These are phyloP conservation scores for Noctua pronuba DNA, from an alignment of 2,888 invertebrate genomes.

Conservation along the genomic window DNA sequence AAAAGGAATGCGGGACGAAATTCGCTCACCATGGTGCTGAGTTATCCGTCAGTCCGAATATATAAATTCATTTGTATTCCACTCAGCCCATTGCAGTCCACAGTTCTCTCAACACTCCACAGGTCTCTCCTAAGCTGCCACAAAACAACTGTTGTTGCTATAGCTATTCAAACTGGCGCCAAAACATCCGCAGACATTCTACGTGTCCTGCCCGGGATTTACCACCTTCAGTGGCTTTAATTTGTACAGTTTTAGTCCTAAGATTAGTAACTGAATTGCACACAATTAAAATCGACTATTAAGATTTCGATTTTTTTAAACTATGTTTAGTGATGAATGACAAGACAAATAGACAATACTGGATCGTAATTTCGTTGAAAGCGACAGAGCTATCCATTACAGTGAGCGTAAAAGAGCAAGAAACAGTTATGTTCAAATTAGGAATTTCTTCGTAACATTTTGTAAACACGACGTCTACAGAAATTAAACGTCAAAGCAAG, in stretches of 20 bases:
- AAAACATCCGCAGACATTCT: too few relatives aligned
- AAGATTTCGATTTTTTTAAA: too few relatives aligned
- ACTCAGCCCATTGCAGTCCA: too few relatives aligned
- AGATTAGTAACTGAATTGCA: neutral
- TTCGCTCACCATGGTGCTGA: too few relatives aligned
- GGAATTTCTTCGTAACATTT: neutral
- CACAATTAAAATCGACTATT: neutral
- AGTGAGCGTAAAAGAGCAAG: slow-evolving; percentile 5
- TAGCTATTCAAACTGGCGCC: neutral
- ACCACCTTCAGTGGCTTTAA: neutral
- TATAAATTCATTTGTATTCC: neutral
- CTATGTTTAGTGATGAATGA: too few relatives aligned
- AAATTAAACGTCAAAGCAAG: slow-evolving; percentile 53
- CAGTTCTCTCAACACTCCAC: too few relatives aligned
- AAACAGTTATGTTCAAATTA: slow-evolving; percentile 29
- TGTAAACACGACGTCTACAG: slow-evolving; percentile 27
- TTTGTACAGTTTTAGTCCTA: neutral
- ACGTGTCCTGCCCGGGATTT: neutral
- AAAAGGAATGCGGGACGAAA: too few relatives aligned
- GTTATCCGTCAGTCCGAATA: neutral
- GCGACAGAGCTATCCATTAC: neutral
- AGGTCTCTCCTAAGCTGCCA: neutral
- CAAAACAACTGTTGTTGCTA: neutral
- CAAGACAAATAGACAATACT: too few relatives aligned
- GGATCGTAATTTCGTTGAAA: neutral